phyloP scores from a whole-genome alignment of 2,113 vertebrate species.

The Scolopax mira region DNA sequence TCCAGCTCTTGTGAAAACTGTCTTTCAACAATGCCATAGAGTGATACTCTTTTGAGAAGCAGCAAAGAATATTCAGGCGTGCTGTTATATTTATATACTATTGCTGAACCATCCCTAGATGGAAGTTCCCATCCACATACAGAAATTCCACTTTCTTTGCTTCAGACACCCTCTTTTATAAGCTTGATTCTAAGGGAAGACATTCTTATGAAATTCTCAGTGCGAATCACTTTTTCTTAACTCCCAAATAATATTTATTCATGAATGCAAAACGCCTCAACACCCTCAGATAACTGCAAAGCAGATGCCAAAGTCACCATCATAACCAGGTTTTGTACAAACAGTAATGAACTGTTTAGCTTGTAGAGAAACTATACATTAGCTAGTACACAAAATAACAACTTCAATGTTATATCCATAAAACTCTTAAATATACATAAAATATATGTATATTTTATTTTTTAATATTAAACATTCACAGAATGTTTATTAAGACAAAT shows the following conservation, averaged over 20 bases:
- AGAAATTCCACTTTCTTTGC: background rate
- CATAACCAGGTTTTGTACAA: background rate
- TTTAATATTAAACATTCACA: background rate
- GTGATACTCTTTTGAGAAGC: background rate
- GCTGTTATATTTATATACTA: too few species aligned
- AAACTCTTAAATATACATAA: background rate
- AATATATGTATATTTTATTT: background rate
- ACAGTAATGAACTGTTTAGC: background rate
- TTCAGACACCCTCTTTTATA: background rate
- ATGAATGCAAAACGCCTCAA: background rate
- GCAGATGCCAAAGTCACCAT: background rate
- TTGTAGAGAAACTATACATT: background rate
- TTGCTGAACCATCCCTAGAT: background rate
- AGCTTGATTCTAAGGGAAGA: background rate
- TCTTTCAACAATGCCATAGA: background rate
- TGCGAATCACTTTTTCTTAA: background rate
- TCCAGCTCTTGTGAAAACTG: background rate
- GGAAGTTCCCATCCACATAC: background rate
- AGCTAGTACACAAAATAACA: background rate
- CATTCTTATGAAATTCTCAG: background rate
- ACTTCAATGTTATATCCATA: background rate
- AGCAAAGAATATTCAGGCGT: background rate
- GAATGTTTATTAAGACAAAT: conserved; percentile 19
- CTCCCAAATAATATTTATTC: background rate
- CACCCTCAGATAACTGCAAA: background rate